These are phyloP conservation scores for Ammodytes dubius DNA, from an alignment of 2,113 vertebrate genomes.

Conservation along the genomic window DNA sequence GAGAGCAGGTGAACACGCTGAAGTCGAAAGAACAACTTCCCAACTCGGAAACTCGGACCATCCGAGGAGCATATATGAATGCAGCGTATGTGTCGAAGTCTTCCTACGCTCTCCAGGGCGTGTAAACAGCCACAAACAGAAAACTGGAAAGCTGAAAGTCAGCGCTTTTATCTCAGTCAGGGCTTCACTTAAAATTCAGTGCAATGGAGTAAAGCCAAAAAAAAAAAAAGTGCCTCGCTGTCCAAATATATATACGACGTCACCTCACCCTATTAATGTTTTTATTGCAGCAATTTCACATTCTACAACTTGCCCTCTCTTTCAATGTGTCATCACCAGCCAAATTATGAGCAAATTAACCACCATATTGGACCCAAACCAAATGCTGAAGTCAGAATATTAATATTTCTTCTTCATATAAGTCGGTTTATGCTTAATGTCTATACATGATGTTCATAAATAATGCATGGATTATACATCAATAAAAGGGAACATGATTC, in stretches of 20 bases:
- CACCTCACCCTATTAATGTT: conserved; percentile 4
- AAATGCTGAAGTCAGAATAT: conserved; percentile 19
- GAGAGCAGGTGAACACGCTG: too few species aligned
- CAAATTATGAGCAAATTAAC: conserved; percentile 42
- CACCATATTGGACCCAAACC: conserved; percentile 7
- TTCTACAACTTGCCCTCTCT: conserved; percentile 1
- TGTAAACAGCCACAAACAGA: conserved; percentile 5
- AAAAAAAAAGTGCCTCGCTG: conserved; percentile 24
- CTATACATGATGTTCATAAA: conserved; percentile 11
- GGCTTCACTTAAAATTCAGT: conserved; percentile 23
- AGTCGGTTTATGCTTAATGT: not conserved
- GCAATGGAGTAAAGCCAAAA: conserved; percentile 32
- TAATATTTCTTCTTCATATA: not conserved
- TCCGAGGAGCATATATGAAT: too few species aligned
- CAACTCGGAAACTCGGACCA: too few species aligned
- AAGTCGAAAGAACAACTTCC: too few species aligned
- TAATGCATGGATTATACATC: not conserved
- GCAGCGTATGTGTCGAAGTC: not conserved
- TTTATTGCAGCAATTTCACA: conserved; percentile 30
- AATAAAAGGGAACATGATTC: too few species aligned
- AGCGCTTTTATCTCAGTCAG: conserved; percentile 51
- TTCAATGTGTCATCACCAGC: not conserved
- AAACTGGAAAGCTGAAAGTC: conserved; percentile 40
- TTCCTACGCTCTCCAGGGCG: conserved; percentile 30
- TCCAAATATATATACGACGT: conserved; percentile 27